These are phyloP conservation scores for Indri indri DNA, from an alignment of 2,113 vertebrate species.

Conservation along the genomic window DNA sequence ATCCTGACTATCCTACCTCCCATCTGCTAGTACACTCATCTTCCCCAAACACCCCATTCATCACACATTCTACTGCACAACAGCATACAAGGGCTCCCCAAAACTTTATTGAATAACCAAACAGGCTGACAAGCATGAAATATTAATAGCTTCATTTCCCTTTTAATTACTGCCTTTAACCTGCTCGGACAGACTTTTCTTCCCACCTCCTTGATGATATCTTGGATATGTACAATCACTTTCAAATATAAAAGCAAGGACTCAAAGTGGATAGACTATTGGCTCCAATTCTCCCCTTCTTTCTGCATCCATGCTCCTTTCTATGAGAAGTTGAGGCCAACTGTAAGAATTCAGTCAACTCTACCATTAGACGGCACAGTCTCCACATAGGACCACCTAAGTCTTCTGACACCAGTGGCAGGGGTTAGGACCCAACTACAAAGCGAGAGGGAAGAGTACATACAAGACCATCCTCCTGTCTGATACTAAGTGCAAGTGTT, in stretches of 20 bases:
- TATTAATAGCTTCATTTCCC: neutral
- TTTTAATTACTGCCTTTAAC: neutral
- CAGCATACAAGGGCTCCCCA: neutral
- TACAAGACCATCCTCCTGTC: neutral
- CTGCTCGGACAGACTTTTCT: neutral
- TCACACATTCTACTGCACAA: no score
- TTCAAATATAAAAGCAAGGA: neutral
- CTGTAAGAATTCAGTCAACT: neutral
- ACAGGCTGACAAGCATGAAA: neutral
- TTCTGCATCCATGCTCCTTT: neutral
- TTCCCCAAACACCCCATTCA: neutral
- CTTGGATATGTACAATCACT: neutral
- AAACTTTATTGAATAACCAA: neutral
- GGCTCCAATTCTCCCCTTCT: neutral
- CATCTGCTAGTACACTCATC: fast-evolving
- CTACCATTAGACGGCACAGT: neutral
- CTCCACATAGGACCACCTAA: neutral
- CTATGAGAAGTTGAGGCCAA: neutral
- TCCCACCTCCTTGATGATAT: neutral
- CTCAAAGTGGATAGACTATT: neutral
- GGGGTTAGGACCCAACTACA: neutral
- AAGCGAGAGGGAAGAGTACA: neutral
- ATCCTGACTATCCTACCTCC: fast-evolving
- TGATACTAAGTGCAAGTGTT: neutral
- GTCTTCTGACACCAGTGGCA: neutral